Conservation (phyloP, 2,888 invertebrate species). For the Metacarcinus magister region DNA sequence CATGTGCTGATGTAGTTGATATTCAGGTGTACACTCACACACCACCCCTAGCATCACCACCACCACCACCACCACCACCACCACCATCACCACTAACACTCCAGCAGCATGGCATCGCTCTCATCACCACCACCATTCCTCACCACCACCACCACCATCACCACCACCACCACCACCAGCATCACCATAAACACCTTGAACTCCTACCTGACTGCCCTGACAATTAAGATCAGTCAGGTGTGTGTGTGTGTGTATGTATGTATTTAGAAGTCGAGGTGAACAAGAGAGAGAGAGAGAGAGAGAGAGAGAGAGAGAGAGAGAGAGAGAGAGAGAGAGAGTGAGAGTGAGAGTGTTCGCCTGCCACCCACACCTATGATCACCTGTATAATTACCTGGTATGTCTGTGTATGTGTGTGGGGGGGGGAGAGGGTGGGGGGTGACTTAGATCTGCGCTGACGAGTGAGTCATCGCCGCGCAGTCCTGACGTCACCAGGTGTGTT, state of each 20-base stretch:
- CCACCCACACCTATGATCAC: background rate
- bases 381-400: background rate
- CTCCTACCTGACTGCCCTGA: background rate
- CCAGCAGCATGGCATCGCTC: background rate
- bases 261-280: background rate
- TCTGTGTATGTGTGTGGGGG: background rate
- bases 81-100: background rate
- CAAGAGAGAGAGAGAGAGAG: constrained; percentile 43
- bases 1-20: background rate
- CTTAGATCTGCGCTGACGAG: background rate
- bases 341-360: background rate
- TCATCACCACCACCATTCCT: background rate
- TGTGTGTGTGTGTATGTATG: background rate
- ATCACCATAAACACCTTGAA: background rate
- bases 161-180: background rate
- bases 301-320: constrained; percentile 26
- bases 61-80: background rate
- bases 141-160: background rate
- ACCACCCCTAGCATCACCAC: background rate
- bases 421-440: background rate
- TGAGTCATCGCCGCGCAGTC: background rate
- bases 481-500: constrained; percentile 16
- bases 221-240: background rate
- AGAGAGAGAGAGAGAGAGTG: background rate
- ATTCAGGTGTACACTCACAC: background rate